A percentile compares a stretch with the other conserved stretches of the same genome.
These are phyloP conservation scores for Oscheius myriophilus DNA, from an alignment of 2,888 invertebrate genomes.

Conservation along the genomic window DNA sequence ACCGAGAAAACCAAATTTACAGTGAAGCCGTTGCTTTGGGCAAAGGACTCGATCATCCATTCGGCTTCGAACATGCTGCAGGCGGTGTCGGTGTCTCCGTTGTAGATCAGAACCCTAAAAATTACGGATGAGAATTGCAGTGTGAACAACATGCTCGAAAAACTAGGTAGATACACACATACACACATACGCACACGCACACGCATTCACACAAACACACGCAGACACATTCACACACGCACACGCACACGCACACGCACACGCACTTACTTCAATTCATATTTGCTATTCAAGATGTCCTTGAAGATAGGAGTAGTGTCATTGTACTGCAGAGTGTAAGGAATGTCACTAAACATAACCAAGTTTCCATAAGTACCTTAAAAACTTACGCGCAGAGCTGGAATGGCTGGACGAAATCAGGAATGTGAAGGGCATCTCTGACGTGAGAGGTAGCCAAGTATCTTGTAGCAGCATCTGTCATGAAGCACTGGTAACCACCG, in stretches of 20 bases:
- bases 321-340: conserved; percentile 51
- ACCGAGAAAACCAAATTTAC: background rate
- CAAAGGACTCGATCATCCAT: conserved; percentile 51
- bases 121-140: conserved; percentile 4
- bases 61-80: conserved; percentile 58
- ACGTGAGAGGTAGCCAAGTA: conserved; percentile 58
- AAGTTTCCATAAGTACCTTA: background rate
- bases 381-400: conserved; percentile 49
- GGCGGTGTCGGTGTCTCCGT: conserved; percentile 60
- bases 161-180: too few species aligned
- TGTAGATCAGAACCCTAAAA: conserved; percentile 59
- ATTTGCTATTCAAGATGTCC: conserved; percentile 45
- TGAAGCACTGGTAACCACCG: conserved; percentile 64
- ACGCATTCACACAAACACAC: too few species aligned
- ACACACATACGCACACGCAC: too few species aligned
- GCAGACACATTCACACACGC: too few species aligned
- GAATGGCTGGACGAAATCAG: conserved; percentile 58
- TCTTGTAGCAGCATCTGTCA: conserved; percentile 37
- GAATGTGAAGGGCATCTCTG: conserved; percentile 61
- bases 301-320: conserved; percentile 57
- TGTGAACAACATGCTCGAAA: too few species aligned
- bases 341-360: conserved; percentile 12
- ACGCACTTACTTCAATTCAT: conserved; percentile 44
- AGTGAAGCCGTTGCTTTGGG: conserved; percentile 28
- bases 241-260: too few species aligned